phyloP scores from a whole-genome alignment of 2,888 invertebrate species.

The Dicranocentrus wangi region DNA sequence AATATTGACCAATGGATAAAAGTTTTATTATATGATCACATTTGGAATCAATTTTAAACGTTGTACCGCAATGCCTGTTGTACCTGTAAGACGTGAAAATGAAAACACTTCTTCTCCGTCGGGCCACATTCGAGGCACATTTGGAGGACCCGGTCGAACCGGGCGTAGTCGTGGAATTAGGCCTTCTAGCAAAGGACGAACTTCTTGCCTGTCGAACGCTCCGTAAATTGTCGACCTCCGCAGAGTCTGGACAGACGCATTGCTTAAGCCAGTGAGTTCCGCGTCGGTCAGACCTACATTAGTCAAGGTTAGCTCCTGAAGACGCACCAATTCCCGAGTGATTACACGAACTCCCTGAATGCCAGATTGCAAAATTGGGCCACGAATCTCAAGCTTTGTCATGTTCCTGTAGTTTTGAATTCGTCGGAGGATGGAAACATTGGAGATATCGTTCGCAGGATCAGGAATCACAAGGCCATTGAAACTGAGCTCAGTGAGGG shows the following conservation, averaged over 20 bases:
- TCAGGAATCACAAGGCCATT: not conserved
- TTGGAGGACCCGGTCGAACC: not conserved
- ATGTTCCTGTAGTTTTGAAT: not conserved
- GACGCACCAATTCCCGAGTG: not conserved
- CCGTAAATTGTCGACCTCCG: not conserved
- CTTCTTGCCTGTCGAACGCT: not conserved
- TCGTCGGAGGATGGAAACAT: not conserved
- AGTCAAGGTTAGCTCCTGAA: not conserved
- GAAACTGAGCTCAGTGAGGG: not conserved
- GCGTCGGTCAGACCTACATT: not conserved
- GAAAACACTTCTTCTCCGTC: too few relatives aligned
- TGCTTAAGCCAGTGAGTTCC: not conserved
- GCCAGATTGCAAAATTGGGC: not conserved
- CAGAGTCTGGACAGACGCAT: not conserved
- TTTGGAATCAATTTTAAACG: not conserved
- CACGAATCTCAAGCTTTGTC: not conserved
- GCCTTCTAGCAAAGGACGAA: too few relatives aligned
- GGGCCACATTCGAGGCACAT: too few relatives aligned
- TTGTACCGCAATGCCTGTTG: too few relatives aligned
- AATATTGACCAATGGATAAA: not conserved
- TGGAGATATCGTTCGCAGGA: not conserved
- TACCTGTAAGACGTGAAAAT: too few relatives aligned
- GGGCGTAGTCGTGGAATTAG: too few relatives aligned
- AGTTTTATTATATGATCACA: not conserved
- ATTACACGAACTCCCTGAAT: not conserved